Evolutionary conservation across 2,888 invertebrate species (phyloP), one percentile per base, ranked within the genome.

Genomic region (Rambutsinella grinnellia): DNA sequence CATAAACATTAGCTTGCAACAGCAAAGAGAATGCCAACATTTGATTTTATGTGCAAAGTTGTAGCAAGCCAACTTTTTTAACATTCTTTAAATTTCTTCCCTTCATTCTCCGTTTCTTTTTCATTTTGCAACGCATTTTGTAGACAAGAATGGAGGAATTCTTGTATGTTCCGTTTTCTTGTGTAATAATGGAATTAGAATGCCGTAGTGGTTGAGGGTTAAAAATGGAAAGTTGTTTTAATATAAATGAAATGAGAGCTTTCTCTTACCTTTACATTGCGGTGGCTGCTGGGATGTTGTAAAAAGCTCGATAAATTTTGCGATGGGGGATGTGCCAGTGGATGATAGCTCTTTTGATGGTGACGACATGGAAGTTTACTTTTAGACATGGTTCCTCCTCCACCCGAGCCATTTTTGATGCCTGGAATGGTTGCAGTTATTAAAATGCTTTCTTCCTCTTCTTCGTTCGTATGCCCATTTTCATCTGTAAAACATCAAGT

Each of bases 311-410:
- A 21, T 23, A 54, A 26, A 54, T 67, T 65, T 46, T 66, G 72
- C 3, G 58, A 27, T 23, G 60, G 60, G 13, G 60, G 63, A 17
- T 56, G 66, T 13, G 24, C 44, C 19, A 23, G 49, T 17, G 15
- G 60, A 21, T 71, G 66, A 51, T 67, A 67, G 26, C 36, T 67
- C 19, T 68, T 75, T 15, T 26, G 67, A 36, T 75, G 74, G 57
- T 75, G 74, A 36, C 74, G 74, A 36, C 74, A 75, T n/a, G 74
- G 74, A 67, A 75, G 74, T 26, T 75, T 75, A n/a, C 74, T 75
- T 44, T 75, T 75, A 15, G 61, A 21, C 23, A 26, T 19, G 54
- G 66, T 26, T n/a, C 23, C 23, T n/a, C n/a, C n/a, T 19, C 46
- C 57, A 17, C 36, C 56, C n/a, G 19, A 15, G 8, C 62, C 63